phyloP scores from a whole-genome alignment of 2,888 invertebrate genomes.

The Carabus problematicus region DNA sequence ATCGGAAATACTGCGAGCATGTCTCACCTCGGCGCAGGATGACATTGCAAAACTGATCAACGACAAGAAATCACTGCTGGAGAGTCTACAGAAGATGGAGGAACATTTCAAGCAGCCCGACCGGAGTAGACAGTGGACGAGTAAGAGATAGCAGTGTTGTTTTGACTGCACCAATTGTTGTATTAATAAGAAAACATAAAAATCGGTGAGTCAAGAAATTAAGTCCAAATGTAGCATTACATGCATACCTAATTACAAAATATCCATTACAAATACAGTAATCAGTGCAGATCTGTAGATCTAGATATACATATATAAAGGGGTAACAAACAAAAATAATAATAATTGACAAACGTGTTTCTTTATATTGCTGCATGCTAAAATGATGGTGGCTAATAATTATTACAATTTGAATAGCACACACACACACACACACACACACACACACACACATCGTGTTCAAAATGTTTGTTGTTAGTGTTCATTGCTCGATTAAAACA shows the following conservation, averaged over 20 bases:
- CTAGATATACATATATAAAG: too few relatives aligned
- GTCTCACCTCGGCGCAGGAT: conserved; percentile 74
- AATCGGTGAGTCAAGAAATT: conserved; percentile 28
- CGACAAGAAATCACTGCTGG: conserved; percentile 76
- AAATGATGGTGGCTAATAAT: too few relatives aligned
- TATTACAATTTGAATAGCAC: too few relatives aligned
- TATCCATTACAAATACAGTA: too few relatives aligned
- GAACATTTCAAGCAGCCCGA: conserved; percentile 59
- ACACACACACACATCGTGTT: too few relatives aligned
- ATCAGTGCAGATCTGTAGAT: too few relatives aligned
- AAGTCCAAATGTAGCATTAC: background rate
- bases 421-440: too few relatives aligned
- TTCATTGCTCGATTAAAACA: too few relatives aligned
- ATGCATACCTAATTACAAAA: background rate
- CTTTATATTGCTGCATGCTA: too few relatives aligned
- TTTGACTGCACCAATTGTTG: conserved; percentile 76
- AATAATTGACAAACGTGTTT: too few relatives aligned
- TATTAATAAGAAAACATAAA: conserved; percentile 61
- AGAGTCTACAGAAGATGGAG: conserved; percentile 73
- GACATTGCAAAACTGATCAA: conserved; percentile 74
- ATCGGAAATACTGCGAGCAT: conserved; percentile 66
- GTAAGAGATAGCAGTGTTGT: conserved; percentile 74
- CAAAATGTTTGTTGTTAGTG: too few relatives aligned
- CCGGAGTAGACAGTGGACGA: conserved; percentile 60
- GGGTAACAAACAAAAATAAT: too few relatives aligned